Conservation (phyloP, 2,797 vertebrate genomes). For the Amblyraja radiata region DNA sequence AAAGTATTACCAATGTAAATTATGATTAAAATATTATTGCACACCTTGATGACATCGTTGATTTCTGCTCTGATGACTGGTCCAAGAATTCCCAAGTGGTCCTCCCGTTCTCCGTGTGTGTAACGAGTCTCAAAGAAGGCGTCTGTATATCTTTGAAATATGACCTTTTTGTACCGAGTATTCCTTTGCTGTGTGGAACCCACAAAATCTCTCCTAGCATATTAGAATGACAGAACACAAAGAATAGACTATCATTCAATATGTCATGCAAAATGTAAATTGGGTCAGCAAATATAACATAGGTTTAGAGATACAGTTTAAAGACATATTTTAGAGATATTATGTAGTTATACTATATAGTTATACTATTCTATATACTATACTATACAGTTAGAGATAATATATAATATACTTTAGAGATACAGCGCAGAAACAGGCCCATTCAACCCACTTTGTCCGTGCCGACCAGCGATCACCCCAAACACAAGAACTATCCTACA, state of each 20-base stretch:
- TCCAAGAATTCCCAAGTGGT: slow-evolving; percentile 88
- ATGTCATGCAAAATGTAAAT: background rate
- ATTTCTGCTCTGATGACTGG: slow-evolving; percentile 87
- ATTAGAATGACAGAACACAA: background rate
- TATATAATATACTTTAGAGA: too few relatives aligned
- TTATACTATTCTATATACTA: too few relatives aligned
- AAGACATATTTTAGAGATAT: too few relatives aligned
- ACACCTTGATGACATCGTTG: slow-evolving; percentile 78
- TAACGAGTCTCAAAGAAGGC: slow-evolving; percentile 66
- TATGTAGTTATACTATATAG: too few relatives aligned
- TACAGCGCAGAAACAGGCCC: too few relatives aligned
- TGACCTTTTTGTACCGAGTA: slow-evolving; percentile 69
- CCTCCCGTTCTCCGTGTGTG: slow-evolving; percentile 69
- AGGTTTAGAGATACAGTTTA: too few relatives aligned
- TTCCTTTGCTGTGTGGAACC: slow-evolving; percentile 43
- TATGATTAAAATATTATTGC: background rate
- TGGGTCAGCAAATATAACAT: background rate
- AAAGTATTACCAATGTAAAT: background rate
- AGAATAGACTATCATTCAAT: background rate
- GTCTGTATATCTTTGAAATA: slow-evolving; percentile 81
- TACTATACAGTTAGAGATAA: too few relatives aligned
- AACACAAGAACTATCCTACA: too few relatives aligned
- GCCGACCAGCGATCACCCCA: too few relatives aligned
- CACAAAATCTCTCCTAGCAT: slow-evolving; percentile 54
- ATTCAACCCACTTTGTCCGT: too few relatives aligned